Percentiles rank a stretch among this genome's conserved stretches.
phyloP scores from a whole-genome alignment of 2,888 invertebrate genomes.

The Trichopria drosophilae region DNA sequence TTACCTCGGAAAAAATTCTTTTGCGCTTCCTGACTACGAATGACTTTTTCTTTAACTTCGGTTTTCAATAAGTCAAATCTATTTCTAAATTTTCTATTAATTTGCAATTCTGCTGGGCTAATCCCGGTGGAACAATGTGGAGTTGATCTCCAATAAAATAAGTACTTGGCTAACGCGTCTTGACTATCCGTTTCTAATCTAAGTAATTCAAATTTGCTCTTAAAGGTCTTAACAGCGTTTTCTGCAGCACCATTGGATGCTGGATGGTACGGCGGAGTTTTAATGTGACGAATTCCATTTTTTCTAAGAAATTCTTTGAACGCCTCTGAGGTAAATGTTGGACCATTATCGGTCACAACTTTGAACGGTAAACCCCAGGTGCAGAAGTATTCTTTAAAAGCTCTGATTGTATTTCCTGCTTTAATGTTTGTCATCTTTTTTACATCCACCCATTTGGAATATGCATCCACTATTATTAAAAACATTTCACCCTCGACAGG shows the following conservation, averaged over 20 bases:
- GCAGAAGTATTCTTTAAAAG: slow-evolving; percentile 13
- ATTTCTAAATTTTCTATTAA: slow-evolving; percentile 1
- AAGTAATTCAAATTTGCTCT: slow-evolving; percentile 31
- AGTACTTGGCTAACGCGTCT: slow-evolving; percentile 2
- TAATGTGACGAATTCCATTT: too few species aligned
- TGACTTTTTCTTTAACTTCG: slow-evolving; percentile 14
- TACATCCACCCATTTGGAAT: slow-evolving; percentile 33
- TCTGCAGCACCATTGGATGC: too few species aligned
- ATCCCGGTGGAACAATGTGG: slow-evolving; percentile 13
- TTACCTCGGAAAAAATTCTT: slow-evolving; percentile 17
- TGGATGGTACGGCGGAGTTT: too few species aligned
- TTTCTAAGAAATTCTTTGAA: slow-evolving; percentile 13
- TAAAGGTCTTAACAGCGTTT: slow-evolving; percentile 33
- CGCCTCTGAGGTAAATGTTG: slow-evolving; percentile 15
- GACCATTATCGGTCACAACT: slow-evolving; percentile 19
- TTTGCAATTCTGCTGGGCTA: slow-evolving; percentile 6
- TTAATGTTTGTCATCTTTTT: too few species aligned
- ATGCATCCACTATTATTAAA: slow-evolving; percentile 16
- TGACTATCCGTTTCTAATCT: too few species aligned
- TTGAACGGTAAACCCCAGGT: slow-evolving; percentile 24
- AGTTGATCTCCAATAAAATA: slow-evolving; percentile 1
- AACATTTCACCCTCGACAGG: too few species aligned
- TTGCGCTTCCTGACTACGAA: slow-evolving; percentile 16
- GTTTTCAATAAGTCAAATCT: slow-evolving; percentile 14
- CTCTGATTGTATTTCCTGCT: slow-evolving; percentile 13